A percentile compares a stretch with the other conserved stretches of the same genome.
Evolutionary conservation across 2,113 vertebrate species (phyloP).

Genomic region (Chlorodrepanis virens): DNA sequence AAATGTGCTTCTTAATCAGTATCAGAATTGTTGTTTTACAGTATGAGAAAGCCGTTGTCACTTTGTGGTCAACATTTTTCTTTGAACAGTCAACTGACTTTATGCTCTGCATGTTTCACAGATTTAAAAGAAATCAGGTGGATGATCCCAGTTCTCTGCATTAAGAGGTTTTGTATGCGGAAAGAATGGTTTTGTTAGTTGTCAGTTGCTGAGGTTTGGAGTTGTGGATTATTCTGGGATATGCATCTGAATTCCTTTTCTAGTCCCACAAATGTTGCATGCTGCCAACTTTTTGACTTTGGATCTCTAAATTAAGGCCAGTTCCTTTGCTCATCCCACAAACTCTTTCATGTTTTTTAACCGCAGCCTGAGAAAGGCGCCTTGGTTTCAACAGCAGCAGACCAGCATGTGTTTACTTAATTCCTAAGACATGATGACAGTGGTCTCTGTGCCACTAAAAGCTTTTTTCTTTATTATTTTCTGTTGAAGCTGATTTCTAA

Average conservation of each 20-base stretch:
- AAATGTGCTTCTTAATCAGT: constrained; percentile 71
- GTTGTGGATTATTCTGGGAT: constrained; percentile 86
- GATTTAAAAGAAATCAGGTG: constrained; percentile 63
- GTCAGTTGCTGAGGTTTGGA: constrained; percentile 87
- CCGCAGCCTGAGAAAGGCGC: constrained; percentile 97
- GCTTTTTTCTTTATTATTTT: constrained; percentile 86
- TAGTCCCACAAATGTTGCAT: constrained; percentile 84
- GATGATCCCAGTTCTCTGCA: constrained; percentile 18
- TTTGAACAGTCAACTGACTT: constrained; percentile 56
- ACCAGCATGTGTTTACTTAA: constrained; percentile 98
- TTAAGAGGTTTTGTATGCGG: constrained; percentile 69
- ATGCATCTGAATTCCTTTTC: constrained; percentile 91
- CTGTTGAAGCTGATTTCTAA: constrained; percentile 82
- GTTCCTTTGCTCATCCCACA: constrained; percentile 95
- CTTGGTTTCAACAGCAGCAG: constrained; percentile 96
- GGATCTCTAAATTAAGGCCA: constrained; percentile 96
- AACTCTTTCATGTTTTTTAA: constrained; percentile 94
- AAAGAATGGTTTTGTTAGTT: constrained; percentile 83
- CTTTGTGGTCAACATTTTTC: constrained; percentile 55
- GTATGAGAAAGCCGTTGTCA: constrained; percentile 53
- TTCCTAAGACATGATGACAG: constrained; percentile 98
- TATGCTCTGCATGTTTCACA: constrained; percentile 19
- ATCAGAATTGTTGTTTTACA: constrained; percentile 62
- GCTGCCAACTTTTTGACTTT: constrained; percentile 89
- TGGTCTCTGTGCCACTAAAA: constrained; percentile 90